Evolutionary conservation across 2,888 invertebrate species (phyloP), one percentile per base, ranked within the genome.

Genomic region (Andrena dorsata): DNA sequence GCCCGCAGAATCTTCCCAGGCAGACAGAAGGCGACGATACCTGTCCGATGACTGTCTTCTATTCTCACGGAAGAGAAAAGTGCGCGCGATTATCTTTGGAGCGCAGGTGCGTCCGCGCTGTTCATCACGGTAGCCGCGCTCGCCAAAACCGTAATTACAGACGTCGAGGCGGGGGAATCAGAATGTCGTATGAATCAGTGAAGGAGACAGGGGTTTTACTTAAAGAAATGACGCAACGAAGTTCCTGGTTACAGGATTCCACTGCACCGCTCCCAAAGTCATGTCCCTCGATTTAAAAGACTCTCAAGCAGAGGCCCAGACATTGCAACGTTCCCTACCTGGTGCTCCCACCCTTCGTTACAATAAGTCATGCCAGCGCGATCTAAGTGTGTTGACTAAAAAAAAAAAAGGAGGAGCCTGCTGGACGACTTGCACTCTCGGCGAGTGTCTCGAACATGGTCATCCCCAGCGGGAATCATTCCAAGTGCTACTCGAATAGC

Each of bases 61-160:
- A 72, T 91, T 92, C 91, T 91, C 91, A 92, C 92, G 91, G 91
- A 91, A 91, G 90, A 86, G 88, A 76, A 84, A 87, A 80, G 68
- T 68, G 66, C 66, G 72, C 73, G 60, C 76, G 80, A 69, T 86
- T 76, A 70, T 64, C 80, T 71, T 70, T 35, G 63, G 60, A 61
- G 69, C 56, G 85, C 88, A 89, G 88, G 88, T 87, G 87, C 73
- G 51, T 71, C 23, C 23, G 23, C 30, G n/a, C 23, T 73, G 81
- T 71, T 63, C 83, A 85, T 80, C 85, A 70, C 68, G 23, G 76
- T 69, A 56, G 28, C 30, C 35, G 61, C 23, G 71, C 49, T 81
- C 82, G 47, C 88, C 89, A 87, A 88, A 88, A 89, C 75, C 74
- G 82, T 87, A 83, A 77, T 78, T 41, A 64, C 60, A 53, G 70